Evolutionary conservation across 1,140 invertebrate species (phyloP), one percentile per base, ranked within the genome.

Genomic region (Drosophila leontia): DNA sequence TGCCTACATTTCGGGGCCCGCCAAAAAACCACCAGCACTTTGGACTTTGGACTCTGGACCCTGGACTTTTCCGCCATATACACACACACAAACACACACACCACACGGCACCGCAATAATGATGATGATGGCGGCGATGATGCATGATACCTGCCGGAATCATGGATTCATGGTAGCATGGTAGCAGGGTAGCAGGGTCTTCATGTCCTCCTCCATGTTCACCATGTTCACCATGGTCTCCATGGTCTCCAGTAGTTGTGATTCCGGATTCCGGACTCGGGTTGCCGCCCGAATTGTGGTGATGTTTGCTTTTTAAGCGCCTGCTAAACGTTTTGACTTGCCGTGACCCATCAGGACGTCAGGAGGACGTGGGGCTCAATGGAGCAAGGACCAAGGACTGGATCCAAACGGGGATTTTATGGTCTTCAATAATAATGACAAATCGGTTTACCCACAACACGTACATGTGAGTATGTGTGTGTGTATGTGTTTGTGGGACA

Each of bases 401-500:
- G 7, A 55, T 7, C 7, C 34, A 26, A 55, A 37, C 62, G 56
- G 64, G 75, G 42, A 61, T 55, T 78, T 55, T 78, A 57, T 79
- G 67, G 76, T 88, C 84, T 80, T 76, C 83, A 87, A 87, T 87
- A 88, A 88, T 87, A 88, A 88, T 88, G 85, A 88, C 84, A 88
- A 88, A 88, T 88, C 84, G 84, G 80, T 88, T 84, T 78, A 53
- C 60, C 50, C 77, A 56, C 48, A 58, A 34, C 68, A 56, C 48
- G 41, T 58, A 39, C 57, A 34, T 13, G 15, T 26, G 26, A 37
- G 26, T 41, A 15, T 50, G 32, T 64, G 45, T 45, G 23, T 44
- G 35, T 56, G 32, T 71, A 53, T 68, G 19, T 60, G n/a, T 42
- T 29, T 65, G 47, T 35, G 19, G 42, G 45, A 67, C 44, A 63